Base-by-base conservation (phyloP, 2,113 vertebrate species). In the Rhizomys pruinosus region DNA sequence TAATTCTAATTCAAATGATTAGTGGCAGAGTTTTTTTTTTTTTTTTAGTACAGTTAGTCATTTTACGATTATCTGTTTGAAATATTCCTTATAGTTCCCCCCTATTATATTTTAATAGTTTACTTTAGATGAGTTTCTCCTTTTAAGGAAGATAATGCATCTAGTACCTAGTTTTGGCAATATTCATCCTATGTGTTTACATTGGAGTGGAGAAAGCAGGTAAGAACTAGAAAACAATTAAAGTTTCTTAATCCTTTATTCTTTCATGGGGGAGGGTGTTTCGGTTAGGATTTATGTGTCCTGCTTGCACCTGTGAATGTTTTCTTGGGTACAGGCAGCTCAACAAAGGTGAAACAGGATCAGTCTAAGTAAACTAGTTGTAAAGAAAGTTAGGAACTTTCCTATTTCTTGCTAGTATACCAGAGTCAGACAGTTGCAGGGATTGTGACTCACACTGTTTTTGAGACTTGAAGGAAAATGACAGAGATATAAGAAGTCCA, bases 31-130 rank as follows among this genome's bases (percentile, higher is more conserved):
- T 29, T 61, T 87, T 94, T 78, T 59, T 59, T 22, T 57, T 55
- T 59, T 79, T 82, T 61, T 1, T 19, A 92, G 25, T 66, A 59
- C 72, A 47, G 61, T 64, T 88, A 78, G 71, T 77, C 57, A 86
- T 93, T 90, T 89, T 82, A 82, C 64, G 27, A 47, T 20, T 87
- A 23, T 34, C 27, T 69, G 7, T 61, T 94, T 91, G 57, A 66
- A 94, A 68, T 71, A 39, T 42, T 69, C 39, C 22, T 87, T 84
- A 22, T 79, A 23, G 19, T 86, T 94, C 88, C 5, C 55, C n/a
- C 74, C 16, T 44, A 17, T 89, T 89, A 12, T 81, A 68, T 80
- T 81, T 92, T 81, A 77, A 80, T 68, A 42, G 42, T 47, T 3
- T 84, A 42, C 57, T 55, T 80, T 76, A 52, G 22, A 82, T 55